Conservation (phyloP, 2,797 vertebrate species). For the Menidia menidia region DNA sequence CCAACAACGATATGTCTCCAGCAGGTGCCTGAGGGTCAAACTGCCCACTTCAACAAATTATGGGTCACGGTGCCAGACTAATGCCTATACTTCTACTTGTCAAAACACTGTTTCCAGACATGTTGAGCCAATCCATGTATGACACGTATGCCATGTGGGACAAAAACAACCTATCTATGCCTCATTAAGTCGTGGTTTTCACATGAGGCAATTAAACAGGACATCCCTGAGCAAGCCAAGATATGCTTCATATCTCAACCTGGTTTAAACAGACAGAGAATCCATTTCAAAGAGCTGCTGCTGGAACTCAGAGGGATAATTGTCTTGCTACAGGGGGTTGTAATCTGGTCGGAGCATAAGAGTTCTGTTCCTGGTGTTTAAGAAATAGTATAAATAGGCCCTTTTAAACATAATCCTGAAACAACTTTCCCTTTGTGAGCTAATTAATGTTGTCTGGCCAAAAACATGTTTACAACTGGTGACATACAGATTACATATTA, state of each 20-base stretch:
- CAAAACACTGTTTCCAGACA: conserved; percentile 22
- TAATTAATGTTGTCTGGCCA: conserved; percentile 12
- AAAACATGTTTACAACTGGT: conserved; percentile 4
- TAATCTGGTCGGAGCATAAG: conserved; percentile 17
- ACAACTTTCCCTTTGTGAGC: conserved; percentile 42
- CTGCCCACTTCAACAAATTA: conserved; percentile 71
- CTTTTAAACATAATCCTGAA: conserved; percentile 44
- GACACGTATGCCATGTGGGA: neutral
- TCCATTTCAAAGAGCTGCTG: conserved; percentile 20
- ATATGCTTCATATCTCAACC: conserved; percentile 51
- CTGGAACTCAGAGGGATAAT: conserved; percentile 27
- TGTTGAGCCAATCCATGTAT: conserved; percentile 23
- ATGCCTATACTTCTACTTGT: conserved; percentile 29
- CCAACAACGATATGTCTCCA: conserved; percentile 62
- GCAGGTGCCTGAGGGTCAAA: conserved; percentile 62
- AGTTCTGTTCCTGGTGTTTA: conserved; percentile 40
- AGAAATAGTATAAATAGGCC: conserved; percentile 11
- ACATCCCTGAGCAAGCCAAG: conserved; percentile 42
- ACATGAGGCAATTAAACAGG: conserved; percentile 56
- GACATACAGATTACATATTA: conserved; percentile 1
- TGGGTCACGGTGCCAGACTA: conserved; percentile 52
- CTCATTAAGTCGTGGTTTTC: conserved; percentile 65
- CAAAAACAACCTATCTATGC: conserved; percentile 58
- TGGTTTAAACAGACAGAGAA: conserved; percentile 48
- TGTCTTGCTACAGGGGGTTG: conserved; percentile 34